Conservation (phyloP, 2,797 vertebrate genomes). For the Sphaeramia orbicularis region DNA sequence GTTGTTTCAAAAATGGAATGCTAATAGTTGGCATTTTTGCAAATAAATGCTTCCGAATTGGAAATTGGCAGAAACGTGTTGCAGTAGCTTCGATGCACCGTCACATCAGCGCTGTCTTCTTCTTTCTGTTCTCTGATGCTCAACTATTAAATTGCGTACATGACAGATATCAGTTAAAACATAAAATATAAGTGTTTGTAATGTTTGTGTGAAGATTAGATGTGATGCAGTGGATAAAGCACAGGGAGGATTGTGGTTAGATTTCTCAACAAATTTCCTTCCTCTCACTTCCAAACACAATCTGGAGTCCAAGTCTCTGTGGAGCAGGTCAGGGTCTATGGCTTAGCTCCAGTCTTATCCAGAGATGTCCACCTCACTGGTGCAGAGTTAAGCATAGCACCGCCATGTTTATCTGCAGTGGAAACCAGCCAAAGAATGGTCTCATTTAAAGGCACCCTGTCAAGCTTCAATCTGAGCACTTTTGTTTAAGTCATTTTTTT, state of each 20-base stretch:
- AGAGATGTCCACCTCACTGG: background rate
- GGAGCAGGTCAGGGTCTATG: constrained; percentile 13
- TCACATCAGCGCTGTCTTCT: too few relatives aligned
- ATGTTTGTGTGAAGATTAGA: background rate
- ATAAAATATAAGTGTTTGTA: background rate
- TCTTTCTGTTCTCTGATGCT: background rate
- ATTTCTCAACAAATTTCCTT: constrained; percentile 3
- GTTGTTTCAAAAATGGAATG: too few relatives aligned
- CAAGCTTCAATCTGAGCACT: too few relatives aligned
- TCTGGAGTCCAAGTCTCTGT: constrained; percentile 16
- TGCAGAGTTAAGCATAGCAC: constrained; percentile 9
- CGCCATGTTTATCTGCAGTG: background rate
- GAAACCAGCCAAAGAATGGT: constrained; percentile 3
- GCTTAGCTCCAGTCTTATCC: constrained; percentile 13
- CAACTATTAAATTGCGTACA: background rate
- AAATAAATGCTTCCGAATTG: too few relatives aligned
- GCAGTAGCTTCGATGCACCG: too few relatives aligned
- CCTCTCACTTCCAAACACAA: constrained; percentile 2
- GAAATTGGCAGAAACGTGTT: too few relatives aligned
- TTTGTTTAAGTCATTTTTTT: too few relatives aligned
- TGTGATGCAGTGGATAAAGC: background rate
- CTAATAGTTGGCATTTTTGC: too few relatives aligned
- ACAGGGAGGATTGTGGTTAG: constrained; percentile 2
- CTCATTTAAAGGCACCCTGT: too few relatives aligned
- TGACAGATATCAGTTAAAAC: constrained; percentile 1